Percentiles rank a stretch among this genome's conserved stretches.
Conservation (phyloP, 2,797 vertebrate species). For the Schizopygopsis pylzovi region DNA sequence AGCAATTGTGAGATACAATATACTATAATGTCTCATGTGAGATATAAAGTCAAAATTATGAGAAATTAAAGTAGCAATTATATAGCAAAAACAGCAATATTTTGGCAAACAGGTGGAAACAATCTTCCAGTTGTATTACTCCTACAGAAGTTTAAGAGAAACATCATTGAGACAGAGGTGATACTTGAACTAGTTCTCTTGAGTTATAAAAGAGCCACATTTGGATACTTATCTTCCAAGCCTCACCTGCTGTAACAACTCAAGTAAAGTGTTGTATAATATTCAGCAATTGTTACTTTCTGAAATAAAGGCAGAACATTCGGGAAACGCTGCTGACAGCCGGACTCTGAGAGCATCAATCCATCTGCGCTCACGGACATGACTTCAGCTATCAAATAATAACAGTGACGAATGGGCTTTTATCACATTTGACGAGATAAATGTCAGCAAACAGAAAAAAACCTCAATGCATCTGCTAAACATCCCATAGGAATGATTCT, state of each 20-base stretch:
- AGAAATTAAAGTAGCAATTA: neutral
- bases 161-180: neutral
- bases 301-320: neutral
- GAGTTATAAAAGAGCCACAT: neutral
- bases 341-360: slow-evolving; percentile 25
- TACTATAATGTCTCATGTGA: neutral
- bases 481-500: slow-evolving; percentile 19
- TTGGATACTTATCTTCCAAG: neutral
- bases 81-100: neutral
- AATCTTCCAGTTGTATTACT: neutral
- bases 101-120: neutral
- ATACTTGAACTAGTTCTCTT: neutral
- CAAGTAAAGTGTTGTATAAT: neutral
- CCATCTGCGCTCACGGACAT: slow-evolving; percentile 5
- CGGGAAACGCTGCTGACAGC: neutral
- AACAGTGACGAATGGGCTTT: slow-evolving; percentile 39
- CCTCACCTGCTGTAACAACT: neutral
- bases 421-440: slow-evolving; percentile 32
- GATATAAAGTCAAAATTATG: neutral
- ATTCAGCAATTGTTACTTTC: neutral
- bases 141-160: neutral
- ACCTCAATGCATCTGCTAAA: neutral
- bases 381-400: slow-evolving; percentile 35
- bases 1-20: neutral
- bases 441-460: neutral